Conservation (phyloP, 1,140 invertebrate species). For the Diorhabda elongata region DNA sequence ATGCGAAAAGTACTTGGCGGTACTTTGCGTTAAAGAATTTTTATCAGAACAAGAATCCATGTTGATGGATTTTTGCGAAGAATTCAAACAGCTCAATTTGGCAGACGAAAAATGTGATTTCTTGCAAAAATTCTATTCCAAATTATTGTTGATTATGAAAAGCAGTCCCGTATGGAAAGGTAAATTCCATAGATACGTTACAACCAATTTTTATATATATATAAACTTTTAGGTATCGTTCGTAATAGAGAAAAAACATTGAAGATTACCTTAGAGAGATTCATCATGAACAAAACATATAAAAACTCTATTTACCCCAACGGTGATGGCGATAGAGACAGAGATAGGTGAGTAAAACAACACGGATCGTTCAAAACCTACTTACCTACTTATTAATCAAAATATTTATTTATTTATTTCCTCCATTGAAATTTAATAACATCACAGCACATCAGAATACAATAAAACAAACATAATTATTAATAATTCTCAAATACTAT, state of each 20-base stretch:
- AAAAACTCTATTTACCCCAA: constrained; percentile 93
- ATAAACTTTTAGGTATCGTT: constrained; percentile 23
- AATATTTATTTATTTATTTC: background rate
- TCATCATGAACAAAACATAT: constrained; percentile 86
- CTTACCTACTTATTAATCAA: background rate
- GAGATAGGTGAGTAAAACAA: constrained; percentile 72
- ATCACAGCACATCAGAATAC: no score
- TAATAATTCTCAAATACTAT: no score
- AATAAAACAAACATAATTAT: no score
- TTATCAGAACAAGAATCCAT: constrained; percentile 66
- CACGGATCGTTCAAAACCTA: constrained; percentile 1
- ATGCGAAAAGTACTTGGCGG: constrained; percentile 73
- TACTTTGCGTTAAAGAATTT: constrained; percentile 75
- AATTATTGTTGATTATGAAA: constrained; percentile 60
- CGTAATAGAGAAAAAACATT: constrained; percentile 26
- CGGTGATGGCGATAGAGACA: constrained; percentile 87
- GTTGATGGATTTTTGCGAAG: constrained; percentile 65
- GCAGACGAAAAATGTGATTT: constrained; percentile 80
- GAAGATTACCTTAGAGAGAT: constrained; percentile 61
- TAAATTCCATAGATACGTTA: constrained; percentile 31
- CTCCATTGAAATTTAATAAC: no score
- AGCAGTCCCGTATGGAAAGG: constrained; percentile 69
- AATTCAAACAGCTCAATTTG: constrained; percentile 70
- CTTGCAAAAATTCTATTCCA: constrained; percentile 62
- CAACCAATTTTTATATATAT: background rate